phyloP scores from a whole-genome alignment of 2,888 invertebrate genomes.

The Clostera curtula region DNA sequence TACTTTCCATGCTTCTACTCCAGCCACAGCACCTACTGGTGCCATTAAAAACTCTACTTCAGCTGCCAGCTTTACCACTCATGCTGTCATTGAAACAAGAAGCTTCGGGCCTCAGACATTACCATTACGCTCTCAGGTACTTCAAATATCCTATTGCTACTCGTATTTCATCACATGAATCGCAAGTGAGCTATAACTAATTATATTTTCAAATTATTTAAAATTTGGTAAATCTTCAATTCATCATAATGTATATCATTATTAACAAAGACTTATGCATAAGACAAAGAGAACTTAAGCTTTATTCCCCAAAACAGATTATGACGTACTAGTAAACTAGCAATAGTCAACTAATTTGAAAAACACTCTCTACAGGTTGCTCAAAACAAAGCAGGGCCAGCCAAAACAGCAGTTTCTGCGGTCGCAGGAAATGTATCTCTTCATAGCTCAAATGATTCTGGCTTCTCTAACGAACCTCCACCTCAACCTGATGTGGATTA shows the following conservation, averaged over 20 bases:
- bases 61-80: conserved; percentile 73
- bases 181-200: too few species aligned
- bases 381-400: conserved; percentile 63
- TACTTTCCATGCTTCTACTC: conserved; percentile 65
- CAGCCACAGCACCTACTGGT: conserved; percentile 43
- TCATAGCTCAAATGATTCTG: conserved; percentile 94
- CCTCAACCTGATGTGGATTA: conserved; percentile 93
- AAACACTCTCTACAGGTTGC: conserved; percentile 34
- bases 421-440: conserved; percentile 84
- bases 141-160: too few species aligned
- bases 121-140: conserved; percentile 65
- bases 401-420: conserved; percentile 61
- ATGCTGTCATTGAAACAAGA: conserved; percentile 63
- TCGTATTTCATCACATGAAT: not conserved
- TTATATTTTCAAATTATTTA: too few species aligned
- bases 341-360: not conserved
- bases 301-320: too few species aligned
- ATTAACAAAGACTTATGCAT: too few species aligned
- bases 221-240: too few species aligned
- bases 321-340: too few species aligned
- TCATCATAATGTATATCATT: too few species aligned
- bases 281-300: too few species aligned
- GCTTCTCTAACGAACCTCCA: conserved; percentile 92
- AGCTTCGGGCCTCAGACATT: conserved; percentile 68
- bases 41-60: conserved; percentile 75